A percentile compares a stretch with the other conserved stretches of the same genome.
Evolutionary conservation across 2,888 invertebrate species (phyloP).

Genomic region (Dicyrtoma fusca): DNA sequence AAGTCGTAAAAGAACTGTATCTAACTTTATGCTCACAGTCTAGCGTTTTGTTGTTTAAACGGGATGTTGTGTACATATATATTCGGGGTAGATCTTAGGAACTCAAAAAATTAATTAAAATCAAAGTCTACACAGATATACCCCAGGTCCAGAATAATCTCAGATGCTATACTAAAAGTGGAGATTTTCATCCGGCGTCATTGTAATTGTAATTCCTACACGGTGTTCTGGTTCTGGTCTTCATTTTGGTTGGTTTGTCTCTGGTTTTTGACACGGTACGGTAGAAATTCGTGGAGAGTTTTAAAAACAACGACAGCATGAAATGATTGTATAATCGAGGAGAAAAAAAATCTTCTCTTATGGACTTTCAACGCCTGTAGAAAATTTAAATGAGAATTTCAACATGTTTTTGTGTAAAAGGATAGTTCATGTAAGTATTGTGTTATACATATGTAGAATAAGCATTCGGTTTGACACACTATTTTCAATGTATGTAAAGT

Average conservation of each 20-base stretch:
- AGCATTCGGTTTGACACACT: too few relatives aligned
- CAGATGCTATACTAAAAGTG: neutral
- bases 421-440: too few relatives aligned
- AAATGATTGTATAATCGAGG: slow-evolving; percentile 13
- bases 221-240: neutral
- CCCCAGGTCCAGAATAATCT: neutral
- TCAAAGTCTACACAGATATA: slow-evolving; percentile 5
- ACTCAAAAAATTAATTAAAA: slow-evolving; percentile 18
- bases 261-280: too few relatives aligned
- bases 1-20: too few relatives aligned
- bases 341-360: neutral
- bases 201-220: neutral
- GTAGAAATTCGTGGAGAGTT: too few relatives aligned
- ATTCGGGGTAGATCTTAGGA: neutral
- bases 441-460: too few relatives aligned
- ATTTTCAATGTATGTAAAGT: too few relatives aligned
- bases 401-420: too few relatives aligned
- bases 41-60: too few relatives aligned
- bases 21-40: too few relatives aligned
- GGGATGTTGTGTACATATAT: too few relatives aligned
- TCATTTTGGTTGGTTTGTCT: too few relatives aligned
- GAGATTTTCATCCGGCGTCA: slow-evolving; percentile 11
- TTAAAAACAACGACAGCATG: slow-evolving; percentile 10
- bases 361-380: slow-evolving; percentile 6
- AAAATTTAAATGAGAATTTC: neutral